Conservation (phyloP, 2,113 vertebrate species). For the Poicephalus meyeri region DNA sequence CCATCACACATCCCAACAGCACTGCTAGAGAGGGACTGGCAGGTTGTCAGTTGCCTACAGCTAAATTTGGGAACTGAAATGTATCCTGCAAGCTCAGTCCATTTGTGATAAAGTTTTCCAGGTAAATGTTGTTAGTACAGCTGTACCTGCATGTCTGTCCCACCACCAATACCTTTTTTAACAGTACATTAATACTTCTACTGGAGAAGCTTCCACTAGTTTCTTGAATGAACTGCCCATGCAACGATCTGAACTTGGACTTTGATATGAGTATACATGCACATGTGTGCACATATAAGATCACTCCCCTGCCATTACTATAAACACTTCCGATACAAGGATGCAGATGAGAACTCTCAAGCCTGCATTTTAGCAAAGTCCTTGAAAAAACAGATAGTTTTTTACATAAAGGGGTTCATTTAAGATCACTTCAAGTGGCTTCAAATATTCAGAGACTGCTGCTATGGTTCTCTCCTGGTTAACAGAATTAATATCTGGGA, state of each 20-base stretch:
- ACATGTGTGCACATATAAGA: not conserved
- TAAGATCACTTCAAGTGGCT: not conserved
- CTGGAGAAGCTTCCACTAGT: not conserved
- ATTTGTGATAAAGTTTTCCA: not conserved
- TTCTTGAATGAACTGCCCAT: not conserved
- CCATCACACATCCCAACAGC: not conserved
- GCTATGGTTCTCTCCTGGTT: not conserved
- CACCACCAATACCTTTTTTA: not conserved
- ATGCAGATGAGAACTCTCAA: not conserved
- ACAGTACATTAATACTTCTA: not conserved
- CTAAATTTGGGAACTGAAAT: not conserved
- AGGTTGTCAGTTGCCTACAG: not conserved
- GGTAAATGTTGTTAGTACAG: not conserved
- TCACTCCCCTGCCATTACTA: not conserved
- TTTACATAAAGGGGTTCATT: not conserved
- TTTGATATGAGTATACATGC: not conserved
- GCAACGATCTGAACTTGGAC: not conserved
- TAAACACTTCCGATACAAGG: not conserved
- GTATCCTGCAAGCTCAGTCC: not conserved
- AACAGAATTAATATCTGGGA: not conserved
- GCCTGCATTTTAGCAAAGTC: not conserved
- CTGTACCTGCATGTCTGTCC: not conserved
- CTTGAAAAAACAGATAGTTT: fast-evolving
- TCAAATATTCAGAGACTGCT: not conserved
- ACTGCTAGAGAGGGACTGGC: not conserved